A percentile compares a stretch with the other conserved stretches of the same genome.
These are phyloP conservation scores for Progne subis DNA, from an alignment of 2,113 vertebrate species.

Conservation along the genomic window DNA sequence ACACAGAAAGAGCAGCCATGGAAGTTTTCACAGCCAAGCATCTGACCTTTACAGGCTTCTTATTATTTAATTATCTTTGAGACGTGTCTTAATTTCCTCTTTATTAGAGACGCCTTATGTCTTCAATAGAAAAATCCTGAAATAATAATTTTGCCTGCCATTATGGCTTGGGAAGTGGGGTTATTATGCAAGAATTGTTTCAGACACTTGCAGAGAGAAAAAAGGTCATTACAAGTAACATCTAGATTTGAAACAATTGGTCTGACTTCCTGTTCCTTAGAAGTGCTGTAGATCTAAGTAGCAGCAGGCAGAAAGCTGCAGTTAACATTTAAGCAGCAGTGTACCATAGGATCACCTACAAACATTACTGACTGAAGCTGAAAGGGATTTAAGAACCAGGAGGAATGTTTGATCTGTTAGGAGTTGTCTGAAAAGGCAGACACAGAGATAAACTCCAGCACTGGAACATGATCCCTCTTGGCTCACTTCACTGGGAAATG, in stretches of 20 bases:
- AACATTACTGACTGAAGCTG: not conserved
- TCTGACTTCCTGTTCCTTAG: not conserved
- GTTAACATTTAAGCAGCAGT: not conserved
- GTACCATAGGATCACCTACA: not conserved
- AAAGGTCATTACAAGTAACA: constrained; percentile 31
- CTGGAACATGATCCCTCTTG: not conserved
- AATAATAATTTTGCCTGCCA: constrained; percentile 29
- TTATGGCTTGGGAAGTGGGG: not conserved
- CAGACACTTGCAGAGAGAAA: not conserved
- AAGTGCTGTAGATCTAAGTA: not conserved
- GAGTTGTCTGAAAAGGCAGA: not conserved
- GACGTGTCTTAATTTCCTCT: constrained; percentile 13
- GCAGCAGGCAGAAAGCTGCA: not conserved
- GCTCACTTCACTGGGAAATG: not conserved
- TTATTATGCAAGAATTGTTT: not conserved
- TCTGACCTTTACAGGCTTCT: constrained; percentile 38
- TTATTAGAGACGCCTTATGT: not conserved
- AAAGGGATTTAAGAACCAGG: not conserved
- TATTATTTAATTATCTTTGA: constrained; percentile 51
- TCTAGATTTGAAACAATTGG: not conserved
- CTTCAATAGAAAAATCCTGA: constrained; percentile 23
- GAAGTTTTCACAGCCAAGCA: constrained; percentile 9
- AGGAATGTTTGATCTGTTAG: not conserved
- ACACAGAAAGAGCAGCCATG: not conserved
- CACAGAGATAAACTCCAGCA: not conserved